A percentile compares a stretch with the other conserved stretches of the same genome.
phyloP scores from a whole-genome alignment of 2,888 invertebrate genomes.

The Lasioglossum leucozonium region DNA sequence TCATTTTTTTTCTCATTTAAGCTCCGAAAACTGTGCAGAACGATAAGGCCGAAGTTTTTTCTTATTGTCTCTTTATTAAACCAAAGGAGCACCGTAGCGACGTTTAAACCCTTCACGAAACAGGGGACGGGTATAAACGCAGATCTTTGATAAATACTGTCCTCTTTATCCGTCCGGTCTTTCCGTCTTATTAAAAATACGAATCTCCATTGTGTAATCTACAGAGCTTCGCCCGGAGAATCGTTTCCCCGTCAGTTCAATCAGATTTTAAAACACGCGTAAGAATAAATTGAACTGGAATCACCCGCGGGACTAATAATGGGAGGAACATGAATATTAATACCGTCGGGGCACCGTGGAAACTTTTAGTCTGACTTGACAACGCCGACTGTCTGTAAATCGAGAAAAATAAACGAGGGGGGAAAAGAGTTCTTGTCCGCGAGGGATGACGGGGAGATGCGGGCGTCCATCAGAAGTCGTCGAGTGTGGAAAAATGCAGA shows the following conservation, averaged over 20 bases:
- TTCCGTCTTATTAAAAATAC: slow-evolving; percentile 38
- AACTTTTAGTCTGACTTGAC: slow-evolving; percentile 56
- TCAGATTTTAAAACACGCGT: slow-evolving; percentile 57
- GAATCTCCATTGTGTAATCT: slow-evolving; percentile 41
- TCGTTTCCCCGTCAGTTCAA: slow-evolving; percentile 42
- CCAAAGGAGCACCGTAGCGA: neutral
- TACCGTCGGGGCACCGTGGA: slow-evolving; percentile 40
- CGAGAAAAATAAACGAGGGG: slow-evolving; percentile 19
- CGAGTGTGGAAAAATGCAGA: neutral
- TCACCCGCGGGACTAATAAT: slow-evolving; percentile 61
- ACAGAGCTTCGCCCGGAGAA: slow-evolving; percentile 20
- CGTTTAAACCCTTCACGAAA: neutral
- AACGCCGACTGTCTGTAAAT: slow-evolving; percentile 50
- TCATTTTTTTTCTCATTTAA: neutral
- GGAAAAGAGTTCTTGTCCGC: slow-evolving; percentile 9
- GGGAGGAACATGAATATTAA: slow-evolving; percentile 61
- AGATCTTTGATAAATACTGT: slow-evolving; percentile 32
- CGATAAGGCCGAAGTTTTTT: neutral
- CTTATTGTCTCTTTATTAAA: neutral
- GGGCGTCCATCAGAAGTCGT: slow-evolving; percentile 26
- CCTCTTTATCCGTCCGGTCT: slow-evolving; percentile 12
- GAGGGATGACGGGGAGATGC: neutral
- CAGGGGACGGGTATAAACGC: neutral
- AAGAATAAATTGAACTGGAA: slow-evolving; percentile 61
- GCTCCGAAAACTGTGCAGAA: neutral